Percentiles rank a stretch among this genome's conserved stretches.
These are phyloP conservation scores for Bufo bufo DNA, from an alignment of 2,113 vertebrate species.

Conservation along the genomic window DNA sequence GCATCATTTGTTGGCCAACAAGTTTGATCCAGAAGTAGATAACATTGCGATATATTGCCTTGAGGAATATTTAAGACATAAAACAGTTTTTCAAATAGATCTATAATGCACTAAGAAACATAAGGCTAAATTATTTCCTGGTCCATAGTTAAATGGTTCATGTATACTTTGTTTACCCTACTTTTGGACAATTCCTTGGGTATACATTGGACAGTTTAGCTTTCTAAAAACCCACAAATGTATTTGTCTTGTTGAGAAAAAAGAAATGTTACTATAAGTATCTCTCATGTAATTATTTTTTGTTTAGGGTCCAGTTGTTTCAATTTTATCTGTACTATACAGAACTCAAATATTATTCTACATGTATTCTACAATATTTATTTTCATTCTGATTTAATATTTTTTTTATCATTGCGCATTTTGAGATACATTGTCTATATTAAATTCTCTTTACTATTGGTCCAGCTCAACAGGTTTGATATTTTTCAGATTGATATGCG, in stretches of 20 bases:
- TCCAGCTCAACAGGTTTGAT: too few relatives aligned
- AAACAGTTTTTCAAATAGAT: slow-evolving; percentile 61
- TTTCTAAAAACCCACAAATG: too few relatives aligned
- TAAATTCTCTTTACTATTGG: neutral
- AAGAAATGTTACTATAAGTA: neutral
- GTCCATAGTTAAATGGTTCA: neutral
- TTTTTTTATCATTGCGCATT: too few relatives aligned
- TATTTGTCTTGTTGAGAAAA: too few relatives aligned
- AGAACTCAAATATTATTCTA: too few relatives aligned
- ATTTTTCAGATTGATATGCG: too few relatives aligned
- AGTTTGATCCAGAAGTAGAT: slow-evolving; percentile 76
- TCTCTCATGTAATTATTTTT: neutral
- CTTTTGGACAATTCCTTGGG: too few relatives aligned
- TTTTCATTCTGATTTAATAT: too few relatives aligned
- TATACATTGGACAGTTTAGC: too few relatives aligned
- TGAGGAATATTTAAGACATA: slow-evolving; percentile 70
- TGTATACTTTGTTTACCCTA: too few relatives aligned
- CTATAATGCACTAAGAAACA: slow-evolving; percentile 60
- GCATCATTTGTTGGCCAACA: slow-evolving; percentile 75
- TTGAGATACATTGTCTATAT: neutral
- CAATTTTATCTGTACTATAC: too few relatives aligned
- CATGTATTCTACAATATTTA: too few relatives aligned
- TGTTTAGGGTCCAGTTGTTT: neutral
- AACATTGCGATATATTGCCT: slow-evolving; percentile 70
- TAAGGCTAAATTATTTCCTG: neutral